Evolutionary conservation across 2,797 vertebrate genomes (phyloP).

Genomic region (Catamblyrhynchus diadema): DNA sequence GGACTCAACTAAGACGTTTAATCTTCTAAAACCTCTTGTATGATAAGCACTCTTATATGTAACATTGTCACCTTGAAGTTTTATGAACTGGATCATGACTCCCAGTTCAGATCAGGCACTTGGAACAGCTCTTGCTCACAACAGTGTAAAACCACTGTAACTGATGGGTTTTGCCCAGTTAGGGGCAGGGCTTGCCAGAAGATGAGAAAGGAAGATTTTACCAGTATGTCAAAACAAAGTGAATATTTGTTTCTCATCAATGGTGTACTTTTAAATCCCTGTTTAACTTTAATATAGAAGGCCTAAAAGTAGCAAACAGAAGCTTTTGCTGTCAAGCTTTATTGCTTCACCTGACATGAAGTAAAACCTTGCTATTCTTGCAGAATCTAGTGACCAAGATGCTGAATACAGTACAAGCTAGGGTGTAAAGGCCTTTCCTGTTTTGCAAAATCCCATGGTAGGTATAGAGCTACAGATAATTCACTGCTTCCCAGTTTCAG

Average conservation of each 20-base stretch:
- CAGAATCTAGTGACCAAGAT: neutral
- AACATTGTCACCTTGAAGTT: neutral
- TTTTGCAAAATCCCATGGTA: neutral
- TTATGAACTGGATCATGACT: neutral
- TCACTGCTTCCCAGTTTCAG: neutral
- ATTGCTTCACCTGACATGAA: neutral
- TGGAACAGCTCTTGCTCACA: neutral
- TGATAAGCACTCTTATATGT: neutral
- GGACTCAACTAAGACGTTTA: accelerated
- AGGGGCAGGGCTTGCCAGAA: neutral
- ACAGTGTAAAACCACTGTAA: neutral
- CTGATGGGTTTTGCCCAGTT: neutral
- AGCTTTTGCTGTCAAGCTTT: neutral
- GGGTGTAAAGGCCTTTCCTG: neutral
- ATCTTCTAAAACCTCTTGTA: neutral
- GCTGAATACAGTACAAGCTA: neutral
- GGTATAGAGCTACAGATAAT: neutral
- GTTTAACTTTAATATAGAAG: neutral
- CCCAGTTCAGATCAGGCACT: neutral
- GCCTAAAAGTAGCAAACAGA: neutral
- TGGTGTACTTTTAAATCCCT: neutral
- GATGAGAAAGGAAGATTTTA: neutral
- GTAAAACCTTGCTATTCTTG: neutral
- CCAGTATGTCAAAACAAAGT: neutral
- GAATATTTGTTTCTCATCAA: neutral